phyloP scores from a whole-genome alignment of 2,888 invertebrate species.

The Eledona agricola region DNA sequence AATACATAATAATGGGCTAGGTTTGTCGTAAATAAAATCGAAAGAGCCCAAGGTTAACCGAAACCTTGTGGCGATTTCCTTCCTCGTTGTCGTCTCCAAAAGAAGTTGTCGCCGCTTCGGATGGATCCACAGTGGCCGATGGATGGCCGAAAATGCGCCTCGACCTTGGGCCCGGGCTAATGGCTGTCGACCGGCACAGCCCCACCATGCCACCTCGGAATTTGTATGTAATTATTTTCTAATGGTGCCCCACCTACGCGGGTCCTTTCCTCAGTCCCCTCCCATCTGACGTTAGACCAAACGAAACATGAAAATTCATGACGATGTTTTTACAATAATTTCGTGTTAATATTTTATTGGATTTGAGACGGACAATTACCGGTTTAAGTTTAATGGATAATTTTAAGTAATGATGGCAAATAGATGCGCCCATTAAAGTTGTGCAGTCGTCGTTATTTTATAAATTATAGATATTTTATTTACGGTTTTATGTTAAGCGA shows the following conservation, averaged over 20 bases:
- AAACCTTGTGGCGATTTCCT: no score
- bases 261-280: conserved; percentile 12
- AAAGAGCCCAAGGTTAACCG: conserved; percentile 59
- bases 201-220: conserved; percentile 11
- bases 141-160: conserved; percentile 9
- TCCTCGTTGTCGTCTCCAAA: conserved; percentile 56
- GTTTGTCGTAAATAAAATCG: conserved; percentile 60
- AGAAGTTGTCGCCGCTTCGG: conserved; percentile 30
- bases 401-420: conserved; percentile 19
- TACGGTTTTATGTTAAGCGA: conserved; percentile 15
- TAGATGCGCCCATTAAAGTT: conserved; percentile 17
- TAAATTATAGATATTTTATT: conserved; percentile 27
- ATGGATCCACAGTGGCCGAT: conserved; percentile 3
- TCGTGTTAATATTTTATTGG: conserved; percentile 7
- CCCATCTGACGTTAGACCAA: conserved; percentile 21
- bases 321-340: conserved; percentile 2
- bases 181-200: background rate
- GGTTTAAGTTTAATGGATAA: conserved; percentile 9
- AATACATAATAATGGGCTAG: conserved; percentile 57
- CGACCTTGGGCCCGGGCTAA: conserved; percentile 5
- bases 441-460: conserved; percentile 16
- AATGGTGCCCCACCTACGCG: conserved; percentile 34
- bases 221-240: conserved; percentile 28
- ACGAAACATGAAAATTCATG: conserved; percentile 22
- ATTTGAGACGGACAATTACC: conserved; percentile 5